Conservation (phyloP, 1,140 invertebrate species). For the Lepidurus packardi region DNA sequence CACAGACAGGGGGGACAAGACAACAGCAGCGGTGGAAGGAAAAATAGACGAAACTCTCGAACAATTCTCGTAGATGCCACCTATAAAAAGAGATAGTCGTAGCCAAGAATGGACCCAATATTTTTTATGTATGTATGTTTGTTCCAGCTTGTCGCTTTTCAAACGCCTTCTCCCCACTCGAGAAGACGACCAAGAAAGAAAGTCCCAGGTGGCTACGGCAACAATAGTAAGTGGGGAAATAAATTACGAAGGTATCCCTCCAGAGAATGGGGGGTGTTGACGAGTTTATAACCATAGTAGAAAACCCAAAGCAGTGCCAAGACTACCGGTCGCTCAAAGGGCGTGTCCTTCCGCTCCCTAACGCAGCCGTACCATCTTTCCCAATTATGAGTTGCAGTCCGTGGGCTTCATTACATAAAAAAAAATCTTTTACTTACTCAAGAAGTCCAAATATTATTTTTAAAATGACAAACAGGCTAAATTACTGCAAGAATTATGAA, state of each 20-base stretch:
- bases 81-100: neutral
- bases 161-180: neutral
- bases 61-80: neutral
- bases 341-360: neutral
- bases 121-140: neutral
- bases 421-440: constrained; percentile 4
- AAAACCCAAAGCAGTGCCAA: neutral
- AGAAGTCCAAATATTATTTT: neutral
- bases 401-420: neutral
- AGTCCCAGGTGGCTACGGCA: neutral
- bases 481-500: constrained; percentile 3
- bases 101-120: constrained; percentile 17
- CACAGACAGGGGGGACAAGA: constrained; percentile 17
- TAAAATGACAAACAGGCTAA: neutral
- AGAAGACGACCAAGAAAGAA: neutral
- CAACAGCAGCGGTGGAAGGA: neutral
- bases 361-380: neutral
- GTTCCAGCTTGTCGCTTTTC: neutral
- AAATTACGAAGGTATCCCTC: neutral
- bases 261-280: neutral
- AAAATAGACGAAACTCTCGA: neutral
- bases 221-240: neutral
- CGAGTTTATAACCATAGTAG: neutral
- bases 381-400: constrained; percentile 1
- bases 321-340: constrained; percentile 1